phyloP scores from a whole-genome alignment of 2,113 vertebrate species.

The Eublepharis macularius region DNA sequence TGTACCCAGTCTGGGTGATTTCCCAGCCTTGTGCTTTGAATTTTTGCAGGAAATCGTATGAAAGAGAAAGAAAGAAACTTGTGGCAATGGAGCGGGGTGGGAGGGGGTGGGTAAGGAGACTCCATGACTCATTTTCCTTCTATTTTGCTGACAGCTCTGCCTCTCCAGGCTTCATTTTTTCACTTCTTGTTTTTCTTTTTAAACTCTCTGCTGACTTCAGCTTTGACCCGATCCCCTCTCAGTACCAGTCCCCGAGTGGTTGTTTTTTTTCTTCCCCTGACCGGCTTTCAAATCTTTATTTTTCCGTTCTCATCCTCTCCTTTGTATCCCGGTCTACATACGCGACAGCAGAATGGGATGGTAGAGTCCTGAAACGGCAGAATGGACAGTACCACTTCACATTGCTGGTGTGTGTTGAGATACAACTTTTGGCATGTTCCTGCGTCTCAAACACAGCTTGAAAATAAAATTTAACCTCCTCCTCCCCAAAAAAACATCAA shows the following conservation, averaged over 20 bases:
- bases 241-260: too few relatives aligned
- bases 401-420: too few relatives aligned
- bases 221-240: background rate
- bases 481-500: too few relatives aligned
- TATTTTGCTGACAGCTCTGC: conserved; percentile 13
- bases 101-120: background rate
- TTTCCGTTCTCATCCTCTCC: background rate
- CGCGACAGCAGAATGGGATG: too few relatives aligned
- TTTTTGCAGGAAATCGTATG: conserved; percentile 18
- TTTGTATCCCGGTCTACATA: too few relatives aligned
- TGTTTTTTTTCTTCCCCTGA: background rate
- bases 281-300: background rate
- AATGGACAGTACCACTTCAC: too few relatives aligned
- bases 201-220: conserved; percentile 10
- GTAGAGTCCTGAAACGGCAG: too few relatives aligned
- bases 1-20: background rate
- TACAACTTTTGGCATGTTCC: too few relatives aligned
- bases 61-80: background rate
- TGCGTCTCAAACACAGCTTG: too few relatives aligned
- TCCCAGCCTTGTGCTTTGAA: conserved; percentile 12
- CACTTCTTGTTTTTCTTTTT: background rate
- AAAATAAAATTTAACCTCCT: too few relatives aligned
- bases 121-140: conserved; percentile 26
- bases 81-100: background rate
- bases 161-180: background rate